phyloP scores from a whole-genome alignment of 1,140 invertebrate genomes.

The Lordiphosa collinella region DNA sequence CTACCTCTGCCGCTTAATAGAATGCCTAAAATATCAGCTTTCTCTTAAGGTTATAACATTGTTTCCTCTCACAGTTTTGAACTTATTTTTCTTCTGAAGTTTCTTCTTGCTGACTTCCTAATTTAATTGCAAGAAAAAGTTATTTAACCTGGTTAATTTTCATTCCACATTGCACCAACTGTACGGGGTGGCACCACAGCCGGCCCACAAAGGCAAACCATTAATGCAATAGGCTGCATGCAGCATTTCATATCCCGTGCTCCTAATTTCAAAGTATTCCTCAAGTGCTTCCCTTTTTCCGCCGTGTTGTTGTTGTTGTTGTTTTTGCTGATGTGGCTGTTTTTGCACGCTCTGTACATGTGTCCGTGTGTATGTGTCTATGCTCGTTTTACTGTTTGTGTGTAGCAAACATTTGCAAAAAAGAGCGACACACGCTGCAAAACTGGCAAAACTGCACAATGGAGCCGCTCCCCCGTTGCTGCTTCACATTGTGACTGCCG shows the following conservation, averaged over 20 bases:
- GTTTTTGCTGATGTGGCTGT: slow-evolving; percentile 41
- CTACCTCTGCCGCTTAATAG: too few species aligned
- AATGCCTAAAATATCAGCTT: too few species aligned
- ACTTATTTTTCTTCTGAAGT: too few species aligned
- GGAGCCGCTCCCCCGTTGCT: slow-evolving; percentile 21
- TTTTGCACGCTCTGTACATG: slow-evolving; percentile 23
- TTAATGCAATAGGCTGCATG: slow-evolving; percentile 55
- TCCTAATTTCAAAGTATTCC: slow-evolving; percentile 68
- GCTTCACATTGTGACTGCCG: slow-evolving; percentile 23
- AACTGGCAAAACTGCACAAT: slow-evolving; percentile 73
- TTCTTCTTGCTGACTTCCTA: too few species aligned
- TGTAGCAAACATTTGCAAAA: slow-evolving; percentile 72
- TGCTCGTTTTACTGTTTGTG: slow-evolving; percentile 27
- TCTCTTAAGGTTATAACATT: too few species aligned
- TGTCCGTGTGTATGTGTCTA: slow-evolving; percentile 12
- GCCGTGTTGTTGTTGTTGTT: slow-evolving; percentile 23
- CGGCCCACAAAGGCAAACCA: neutral
- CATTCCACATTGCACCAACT: neutral
- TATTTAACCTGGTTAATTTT: too few species aligned
- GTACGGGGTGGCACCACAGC: neutral
- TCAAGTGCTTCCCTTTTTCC: slow-evolving; percentile 34
- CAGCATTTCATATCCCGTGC: slow-evolving; percentile 57
- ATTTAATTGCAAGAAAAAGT: too few species aligned
- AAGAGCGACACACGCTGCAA: slow-evolving; percentile 76
- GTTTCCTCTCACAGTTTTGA: too few species aligned